Percentiles rank a stretch among this genome's conserved stretches.
Evolutionary conservation across 2,888 invertebrate species (phyloP).

Genomic region (Arrhopalites spinosus): DNA sequence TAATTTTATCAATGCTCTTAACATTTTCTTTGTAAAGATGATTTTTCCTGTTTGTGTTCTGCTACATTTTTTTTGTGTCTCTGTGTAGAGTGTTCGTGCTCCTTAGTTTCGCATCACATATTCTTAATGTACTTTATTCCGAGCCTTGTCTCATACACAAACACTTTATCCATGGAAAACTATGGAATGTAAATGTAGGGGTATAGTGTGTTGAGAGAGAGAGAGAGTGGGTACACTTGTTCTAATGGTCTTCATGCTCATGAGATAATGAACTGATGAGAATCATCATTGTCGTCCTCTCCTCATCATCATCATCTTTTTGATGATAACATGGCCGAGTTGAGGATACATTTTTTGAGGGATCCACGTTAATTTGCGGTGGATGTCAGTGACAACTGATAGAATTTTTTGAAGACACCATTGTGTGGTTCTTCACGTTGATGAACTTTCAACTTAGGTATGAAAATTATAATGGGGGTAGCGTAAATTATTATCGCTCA

Average conservation of each 20-base stretch:
- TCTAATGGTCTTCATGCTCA: constrained; percentile 32
- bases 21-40: too few species aligned
- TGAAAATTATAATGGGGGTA: constrained; percentile 11
- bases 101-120: background rate
- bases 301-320: too few species aligned
- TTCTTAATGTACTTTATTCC: background rate
- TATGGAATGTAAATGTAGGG: background rate
- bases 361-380: constrained; percentile 6
- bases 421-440: background rate
- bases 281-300: constrained; percentile 1
- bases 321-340: constrained; percentile 15
- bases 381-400: constrained; percentile 21
- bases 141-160: background rate
- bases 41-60: too few species aligned
- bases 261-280: constrained; percentile 22
- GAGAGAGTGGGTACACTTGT: background rate
- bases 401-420: background rate
- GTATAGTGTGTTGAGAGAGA: background rate
- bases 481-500: constrained; percentile 13
- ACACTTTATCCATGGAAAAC: too few species aligned
- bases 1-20: too few species aligned
- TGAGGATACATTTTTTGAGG: background rate
- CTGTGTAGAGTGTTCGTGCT: background rate
- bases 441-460: background rate
- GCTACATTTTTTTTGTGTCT: background rate